phyloP scores from a whole-genome alignment of 2,888 invertebrate genomes.

The Agrotis puta region DNA sequence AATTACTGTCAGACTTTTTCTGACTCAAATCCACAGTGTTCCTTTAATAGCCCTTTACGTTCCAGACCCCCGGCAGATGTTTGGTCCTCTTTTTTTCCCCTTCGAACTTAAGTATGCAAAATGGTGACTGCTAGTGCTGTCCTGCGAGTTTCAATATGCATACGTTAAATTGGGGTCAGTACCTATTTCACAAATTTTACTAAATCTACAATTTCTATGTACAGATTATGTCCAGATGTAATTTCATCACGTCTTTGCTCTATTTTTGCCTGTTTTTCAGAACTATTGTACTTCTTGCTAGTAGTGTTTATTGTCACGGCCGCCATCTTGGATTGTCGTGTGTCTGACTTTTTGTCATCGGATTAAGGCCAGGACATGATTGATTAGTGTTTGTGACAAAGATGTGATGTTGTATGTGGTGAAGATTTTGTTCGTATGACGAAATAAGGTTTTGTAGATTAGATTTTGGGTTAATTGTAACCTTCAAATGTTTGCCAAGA shows the following conservation, averaged over 20 bases:
- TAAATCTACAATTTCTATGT: neutral
- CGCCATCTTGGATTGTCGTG: slow-evolving; percentile 30
- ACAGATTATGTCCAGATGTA: neutral
- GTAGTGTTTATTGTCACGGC: slow-evolving; percentile 18
- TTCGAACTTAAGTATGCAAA: too few relatives aligned
- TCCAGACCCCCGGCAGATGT: too few relatives aligned
- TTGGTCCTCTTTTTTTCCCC: too few relatives aligned
- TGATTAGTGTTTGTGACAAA: slow-evolving; percentile 32
- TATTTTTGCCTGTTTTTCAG: slow-evolving; percentile 18
- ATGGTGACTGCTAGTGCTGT: too few relatives aligned
- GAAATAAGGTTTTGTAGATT: neutral
- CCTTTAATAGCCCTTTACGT: too few relatives aligned
- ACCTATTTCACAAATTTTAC: too few relatives aligned
- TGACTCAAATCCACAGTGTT: too few relatives aligned
- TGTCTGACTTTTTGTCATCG: slow-evolving; percentile 36
- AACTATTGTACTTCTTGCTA: slow-evolving; percentile 9
- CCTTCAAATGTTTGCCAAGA: neutral
- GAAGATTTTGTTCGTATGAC: neutral
- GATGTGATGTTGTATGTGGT: neutral
- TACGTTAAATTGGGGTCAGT: too few relatives aligned
- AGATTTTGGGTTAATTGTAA: neutral
- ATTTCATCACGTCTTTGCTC: slow-evolving; percentile 8
- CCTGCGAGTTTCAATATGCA: too few relatives aligned
- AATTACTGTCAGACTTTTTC: too few relatives aligned
- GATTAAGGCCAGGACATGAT: slow-evolving; percentile 35